Percentiles rank a stretch among this genome's conserved stretches.
These are phyloP conservation scores for Drosophila pullipes DNA, from an alignment of 2,888 invertebrate species.

Conservation along the genomic window DNA sequence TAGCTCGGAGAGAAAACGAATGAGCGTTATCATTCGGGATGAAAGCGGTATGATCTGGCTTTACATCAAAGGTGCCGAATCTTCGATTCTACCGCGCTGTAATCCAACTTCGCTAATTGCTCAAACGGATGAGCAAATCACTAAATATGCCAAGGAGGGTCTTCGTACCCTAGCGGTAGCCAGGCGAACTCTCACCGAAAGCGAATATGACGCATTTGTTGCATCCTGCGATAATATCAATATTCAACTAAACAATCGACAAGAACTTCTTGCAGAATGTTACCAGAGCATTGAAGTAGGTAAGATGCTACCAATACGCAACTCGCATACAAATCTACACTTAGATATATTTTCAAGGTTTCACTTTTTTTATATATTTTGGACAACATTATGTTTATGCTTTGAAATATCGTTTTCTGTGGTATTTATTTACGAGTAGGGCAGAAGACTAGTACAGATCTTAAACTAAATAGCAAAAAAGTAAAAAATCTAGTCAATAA, in stretches of 20 bases:
- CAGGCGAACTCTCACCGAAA: conserved; percentile 88
- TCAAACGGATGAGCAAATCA: conserved; percentile 87
- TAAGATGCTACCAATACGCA: conserved; percentile 44
- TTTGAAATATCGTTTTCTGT: neutral
- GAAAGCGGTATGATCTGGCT: conserved; percentile 87
- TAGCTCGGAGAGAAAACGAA: conserved; percentile 94
- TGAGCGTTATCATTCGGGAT: conserved; percentile 95
- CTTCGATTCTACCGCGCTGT: conserved; percentile 89
- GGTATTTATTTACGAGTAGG: neutral
- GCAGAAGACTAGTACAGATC: neutral
- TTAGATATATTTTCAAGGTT: neutral
- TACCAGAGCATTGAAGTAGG: conserved; percentile 83
- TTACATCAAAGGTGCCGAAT: conserved; percentile 93
- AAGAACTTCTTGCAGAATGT: conserved; percentile 73
- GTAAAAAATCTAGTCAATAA: neutral
- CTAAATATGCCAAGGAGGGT: conserved; percentile 88
- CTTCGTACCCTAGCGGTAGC: conserved; percentile 94
- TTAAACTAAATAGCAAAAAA: neutral
- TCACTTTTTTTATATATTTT: neutral
- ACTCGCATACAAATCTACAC: neutral
- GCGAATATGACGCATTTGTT: conserved; percentile 89
- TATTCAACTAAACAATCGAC: conserved; percentile 80
- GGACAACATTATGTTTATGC: neutral
- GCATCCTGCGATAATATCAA: conserved; percentile 81
- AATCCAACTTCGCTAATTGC: conserved; percentile 80